A percentile compares a stretch with the other conserved stretches of the same genome.
phyloP scores from a whole-genome alignment of 2,113 vertebrate genomes.

The Lathamus discolor region DNA sequence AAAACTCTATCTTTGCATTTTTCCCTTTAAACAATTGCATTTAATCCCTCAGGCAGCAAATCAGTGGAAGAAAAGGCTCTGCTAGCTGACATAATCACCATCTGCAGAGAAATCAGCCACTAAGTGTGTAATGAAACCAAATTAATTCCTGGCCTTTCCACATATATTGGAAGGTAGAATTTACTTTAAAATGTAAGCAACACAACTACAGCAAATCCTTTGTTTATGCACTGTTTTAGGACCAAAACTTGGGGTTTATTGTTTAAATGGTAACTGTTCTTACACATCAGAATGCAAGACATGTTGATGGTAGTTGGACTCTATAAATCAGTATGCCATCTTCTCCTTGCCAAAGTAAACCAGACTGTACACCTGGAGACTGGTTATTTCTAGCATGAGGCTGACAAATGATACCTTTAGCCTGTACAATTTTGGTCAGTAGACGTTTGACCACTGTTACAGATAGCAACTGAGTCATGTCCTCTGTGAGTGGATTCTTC shows the following conservation, averaged over 20 bases:
- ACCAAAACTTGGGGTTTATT: not conserved
- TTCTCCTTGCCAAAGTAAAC: not conserved
- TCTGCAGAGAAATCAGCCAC: not conserved
- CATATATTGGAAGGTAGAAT: not conserved
- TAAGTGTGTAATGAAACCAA: not conserved
- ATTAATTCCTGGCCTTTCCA: not conserved
- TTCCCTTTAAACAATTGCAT: not conserved
- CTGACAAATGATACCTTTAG: not conserved
- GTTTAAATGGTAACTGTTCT: not conserved
- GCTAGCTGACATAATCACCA: not conserved
- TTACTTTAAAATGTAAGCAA: not conserved
- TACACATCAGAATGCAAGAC: not conserved
- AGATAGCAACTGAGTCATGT: not conserved
- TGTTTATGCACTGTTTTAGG: not conserved
- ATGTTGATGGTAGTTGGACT: not conserved
- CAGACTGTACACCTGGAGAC: not conserved
- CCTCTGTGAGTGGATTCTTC: not conserved
- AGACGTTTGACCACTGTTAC: not conserved
- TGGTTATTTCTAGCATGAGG: not conserved
- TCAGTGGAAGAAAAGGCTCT: not conserved
- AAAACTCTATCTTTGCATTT: not conserved
- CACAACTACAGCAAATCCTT: not conserved
- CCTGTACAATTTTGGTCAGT: not conserved
- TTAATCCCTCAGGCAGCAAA: not conserved
- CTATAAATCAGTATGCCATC: not conserved